Conservation (phyloP, 2,113 vertebrate species). For the Sceloporus undulatus region DNA sequence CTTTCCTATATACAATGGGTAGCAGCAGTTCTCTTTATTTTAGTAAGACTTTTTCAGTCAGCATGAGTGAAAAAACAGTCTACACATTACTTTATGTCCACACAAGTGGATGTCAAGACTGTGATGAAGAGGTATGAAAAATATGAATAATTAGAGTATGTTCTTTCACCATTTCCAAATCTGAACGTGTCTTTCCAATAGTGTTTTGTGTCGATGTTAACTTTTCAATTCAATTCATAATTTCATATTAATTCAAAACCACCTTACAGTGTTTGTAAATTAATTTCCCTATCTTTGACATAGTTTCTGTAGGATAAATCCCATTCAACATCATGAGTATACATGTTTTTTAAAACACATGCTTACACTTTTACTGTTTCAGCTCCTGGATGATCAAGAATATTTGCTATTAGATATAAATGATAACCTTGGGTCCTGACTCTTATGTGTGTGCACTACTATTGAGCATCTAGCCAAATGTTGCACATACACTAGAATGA, state of each 20-base stretch:
- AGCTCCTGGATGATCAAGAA: not conserved
- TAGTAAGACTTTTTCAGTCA: not conserved
- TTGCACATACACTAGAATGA: not conserved
- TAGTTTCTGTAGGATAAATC: not conserved
- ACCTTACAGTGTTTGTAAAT: not conserved
- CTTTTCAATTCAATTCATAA: not conserved
- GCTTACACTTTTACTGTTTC: not conserved
- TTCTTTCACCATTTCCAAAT: not conserved
- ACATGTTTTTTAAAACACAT: not conserved
- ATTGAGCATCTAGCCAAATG: not conserved
- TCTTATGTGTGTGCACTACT: not conserved
- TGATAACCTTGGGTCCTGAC: not conserved
- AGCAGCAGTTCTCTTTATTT: not conserved
- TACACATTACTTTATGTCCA: not conserved
- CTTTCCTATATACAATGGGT: not conserved
- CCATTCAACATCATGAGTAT: not conserved
- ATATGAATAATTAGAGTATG: not conserved
- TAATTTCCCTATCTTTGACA: not conserved
- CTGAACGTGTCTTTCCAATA: not conserved
- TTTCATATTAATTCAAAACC: not conserved
- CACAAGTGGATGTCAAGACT: not conserved
- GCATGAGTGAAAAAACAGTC: not conserved
- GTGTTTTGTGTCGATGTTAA: not conserved
- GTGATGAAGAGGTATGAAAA: not conserved
- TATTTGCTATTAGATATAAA: not conserved